Percentiles rank a stretch among this genome's conserved stretches.
Conservation (phyloP, 2,113 vertebrate genomes). For the Psammodynastes pulverulentus region DNA sequence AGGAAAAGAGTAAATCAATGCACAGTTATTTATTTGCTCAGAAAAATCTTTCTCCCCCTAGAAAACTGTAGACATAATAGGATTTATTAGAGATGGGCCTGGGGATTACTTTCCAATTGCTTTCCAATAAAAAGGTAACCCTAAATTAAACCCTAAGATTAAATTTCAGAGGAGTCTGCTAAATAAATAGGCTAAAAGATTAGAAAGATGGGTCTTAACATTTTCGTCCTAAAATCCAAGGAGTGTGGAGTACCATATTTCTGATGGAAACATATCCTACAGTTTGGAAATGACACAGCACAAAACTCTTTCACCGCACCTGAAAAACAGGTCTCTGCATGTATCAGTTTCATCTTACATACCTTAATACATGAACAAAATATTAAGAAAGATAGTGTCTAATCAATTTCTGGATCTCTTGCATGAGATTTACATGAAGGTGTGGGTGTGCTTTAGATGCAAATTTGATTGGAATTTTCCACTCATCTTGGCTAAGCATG, state of each 20-base stretch:
- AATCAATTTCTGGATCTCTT: not conserved
- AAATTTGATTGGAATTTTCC: not conserved
- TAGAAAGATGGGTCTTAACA: not conserved
- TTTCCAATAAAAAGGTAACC: not conserved
- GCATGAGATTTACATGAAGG: not conserved
- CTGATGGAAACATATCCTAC: not conserved
- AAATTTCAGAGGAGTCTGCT: not conserved
- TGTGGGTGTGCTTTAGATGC: not conserved
- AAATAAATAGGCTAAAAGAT: not conserved
- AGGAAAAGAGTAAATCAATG: rapidly evolving
- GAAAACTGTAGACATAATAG: not conserved
- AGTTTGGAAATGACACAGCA: not conserved
- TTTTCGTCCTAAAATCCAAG: not conserved
- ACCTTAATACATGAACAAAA: not conserved
- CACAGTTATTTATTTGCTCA: not conserved
- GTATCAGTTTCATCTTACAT: not conserved
- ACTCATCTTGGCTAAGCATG: not conserved
- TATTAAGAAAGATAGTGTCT: not conserved
- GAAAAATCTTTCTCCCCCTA: not conserved
- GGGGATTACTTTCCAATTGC: not conserved
- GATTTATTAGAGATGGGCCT: not conserved
- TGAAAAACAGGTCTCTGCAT: not conserved
- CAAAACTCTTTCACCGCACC: not conserved
- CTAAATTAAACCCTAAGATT: not conserved
- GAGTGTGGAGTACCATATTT: not conserved